A percentile compares a stretch with the other conserved stretches of the same genome.
Conservation (phyloP, 2,113 vertebrate genomes). For the Heterotilapia buettikoferi region DNA sequence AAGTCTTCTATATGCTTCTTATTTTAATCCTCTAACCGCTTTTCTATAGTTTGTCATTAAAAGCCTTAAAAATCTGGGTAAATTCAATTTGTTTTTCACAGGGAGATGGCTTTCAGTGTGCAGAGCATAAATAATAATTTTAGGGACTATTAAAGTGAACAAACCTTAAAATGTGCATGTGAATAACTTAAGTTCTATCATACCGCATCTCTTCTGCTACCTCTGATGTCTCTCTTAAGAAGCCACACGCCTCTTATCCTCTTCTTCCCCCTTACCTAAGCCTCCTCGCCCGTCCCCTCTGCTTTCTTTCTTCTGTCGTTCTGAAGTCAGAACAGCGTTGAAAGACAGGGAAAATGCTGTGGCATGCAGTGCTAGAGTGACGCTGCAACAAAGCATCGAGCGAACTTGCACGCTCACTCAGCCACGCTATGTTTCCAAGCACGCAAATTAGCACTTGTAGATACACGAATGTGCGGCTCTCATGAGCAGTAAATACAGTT, state of each 20-base stretch:
- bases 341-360: slow-evolving; percentile 11
- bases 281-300: neutral
- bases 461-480: neutral
- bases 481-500: neutral
- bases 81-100: neutral
- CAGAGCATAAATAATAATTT: neutral
- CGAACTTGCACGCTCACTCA: neutral
- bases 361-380: neutral
- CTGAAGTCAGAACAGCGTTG: slow-evolving; percentile 24
- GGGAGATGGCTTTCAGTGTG: neutral
- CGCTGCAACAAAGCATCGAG: neutral
- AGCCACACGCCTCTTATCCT: neutral
- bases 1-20: neutral
- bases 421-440: neutral
- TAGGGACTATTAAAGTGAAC: neutral
- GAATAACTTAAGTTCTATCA: neutral
- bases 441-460: neutral
- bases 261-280: neutral
- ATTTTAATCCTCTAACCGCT: neutral
- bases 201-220: neutral
- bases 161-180: neutral
- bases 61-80: neutral
- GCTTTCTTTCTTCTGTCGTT: neutral
- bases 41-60: neutral
- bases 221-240: neutral